Conservation (phyloP, 1,140 invertebrate genomes). For the Formica selysi region DNA sequence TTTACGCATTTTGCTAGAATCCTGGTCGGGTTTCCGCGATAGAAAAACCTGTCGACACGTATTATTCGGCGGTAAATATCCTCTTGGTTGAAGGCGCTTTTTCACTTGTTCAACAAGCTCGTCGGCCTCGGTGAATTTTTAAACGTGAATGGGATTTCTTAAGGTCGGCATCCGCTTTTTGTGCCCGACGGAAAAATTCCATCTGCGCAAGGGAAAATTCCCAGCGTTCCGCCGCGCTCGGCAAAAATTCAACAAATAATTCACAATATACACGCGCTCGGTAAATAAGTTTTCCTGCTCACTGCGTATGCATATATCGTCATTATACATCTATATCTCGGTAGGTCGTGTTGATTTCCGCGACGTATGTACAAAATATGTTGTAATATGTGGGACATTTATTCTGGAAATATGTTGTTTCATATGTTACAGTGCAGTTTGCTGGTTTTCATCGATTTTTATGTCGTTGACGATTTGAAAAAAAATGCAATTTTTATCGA, state of each 20-base stretch:
- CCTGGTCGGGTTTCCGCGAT: neutral
- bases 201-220: conserved; percentile 49
- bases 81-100: conserved; percentile 43
- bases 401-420: neutral
- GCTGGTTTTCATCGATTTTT: neutral
- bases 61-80: conserved; percentile 38
- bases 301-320: conserved; percentile 49
- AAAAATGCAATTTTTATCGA: neutral
- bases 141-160: conserved; percentile 58
- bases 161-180: conserved; percentile 55
- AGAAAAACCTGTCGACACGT: conserved; percentile 11
- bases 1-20: conserved; percentile 39
- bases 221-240: conserved; percentile 40
- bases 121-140: conserved; percentile 58
- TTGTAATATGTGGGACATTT: neutral
- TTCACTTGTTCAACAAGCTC: conserved; percentile 53
- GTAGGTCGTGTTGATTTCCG: conserved; percentile 26
- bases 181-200: conserved; percentile 49
- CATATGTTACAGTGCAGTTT: neutral
- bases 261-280: conserved; percentile 45
- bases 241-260: conserved; percentile 60
- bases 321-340: conserved; percentile 41
- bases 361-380: neutral
- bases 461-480: neutral
- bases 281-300: conserved; percentile 56